Base-by-base conservation (phyloP, 2,797 vertebrate species). In the Bovichtus diacanthus region DNA sequence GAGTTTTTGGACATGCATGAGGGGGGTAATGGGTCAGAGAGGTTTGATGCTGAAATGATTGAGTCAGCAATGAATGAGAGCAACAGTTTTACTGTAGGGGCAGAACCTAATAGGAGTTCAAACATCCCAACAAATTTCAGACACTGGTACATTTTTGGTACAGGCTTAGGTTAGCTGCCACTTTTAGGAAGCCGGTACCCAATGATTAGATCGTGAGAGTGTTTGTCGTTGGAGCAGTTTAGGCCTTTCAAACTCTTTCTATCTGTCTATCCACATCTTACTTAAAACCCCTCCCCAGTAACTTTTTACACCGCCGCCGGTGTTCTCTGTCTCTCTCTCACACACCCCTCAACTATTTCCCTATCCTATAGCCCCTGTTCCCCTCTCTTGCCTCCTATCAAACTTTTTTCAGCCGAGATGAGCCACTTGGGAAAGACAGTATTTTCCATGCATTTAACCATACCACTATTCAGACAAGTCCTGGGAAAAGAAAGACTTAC, bases 371-470 rank as follows among this genome's bases (percentile, higher is more conserved):
- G 70, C 59, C 84, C 63, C 71, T 54, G 58, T 74, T 80, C 64
- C 63, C 70, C 68, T 74, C 84, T 86, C 81, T 80, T 70, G 71
- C 84, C 80, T 88, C 78, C 86, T 83, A 78, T 89, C 83, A 72
- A 83, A 66, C 64, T 84, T 78, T 84, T 79, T 84, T 86, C 59
- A 74, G 75, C 68, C 31, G 36, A 84, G 85, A 91, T 86, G 87
- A 88, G 86, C 82, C 91, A 86, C 89, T 88, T 78, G 87, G 87
- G 89, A 92, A 84, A 72, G 61, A 79, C 60, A 80, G 69, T 78
- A 90, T 85, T 92, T 93, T 93, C 88, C 89, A 87, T 91, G 89
- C 76, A 88, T 91, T 91, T 82, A 82, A 85, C 80, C 82, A 83
- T 74, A 84, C 61, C 73, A 83, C 72, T 86, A 85, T 89, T 87